Conservation (phyloP, 2,113 vertebrate species). For the Cavia porcellus region DNA sequence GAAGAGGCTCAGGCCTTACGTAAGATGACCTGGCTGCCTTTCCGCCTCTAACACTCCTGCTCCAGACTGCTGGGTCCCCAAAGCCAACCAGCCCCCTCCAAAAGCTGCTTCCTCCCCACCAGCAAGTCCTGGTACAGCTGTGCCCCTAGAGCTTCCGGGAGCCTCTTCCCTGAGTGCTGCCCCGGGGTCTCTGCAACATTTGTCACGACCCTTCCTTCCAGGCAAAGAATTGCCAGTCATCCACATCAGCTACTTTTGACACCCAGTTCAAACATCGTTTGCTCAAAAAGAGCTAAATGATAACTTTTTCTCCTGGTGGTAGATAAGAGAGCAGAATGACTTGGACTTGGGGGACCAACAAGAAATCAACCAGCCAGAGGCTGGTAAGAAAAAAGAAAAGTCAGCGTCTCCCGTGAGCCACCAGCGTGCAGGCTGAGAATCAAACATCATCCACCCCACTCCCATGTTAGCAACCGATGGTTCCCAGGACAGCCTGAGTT, state of each 20-base stretch:
- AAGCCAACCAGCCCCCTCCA: neutral
- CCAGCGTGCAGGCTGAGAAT: no score
- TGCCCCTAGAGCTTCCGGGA: neutral
- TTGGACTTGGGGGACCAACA: no score
- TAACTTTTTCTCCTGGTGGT: conserved; percentile 49
- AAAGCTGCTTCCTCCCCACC: neutral
- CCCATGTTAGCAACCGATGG: no score
- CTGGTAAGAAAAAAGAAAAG: no score
- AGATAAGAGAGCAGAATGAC: conserved; percentile 50
- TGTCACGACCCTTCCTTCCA: neutral
- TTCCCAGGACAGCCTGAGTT: no score
- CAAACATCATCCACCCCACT: no score
- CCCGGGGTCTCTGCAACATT: neutral
- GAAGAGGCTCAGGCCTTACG: conserved; percentile 47
- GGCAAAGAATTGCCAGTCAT: conserved; percentile 28
- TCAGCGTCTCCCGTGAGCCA: no score
- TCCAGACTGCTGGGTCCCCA: neutral
- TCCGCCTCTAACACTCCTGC: conserved; percentile 22
- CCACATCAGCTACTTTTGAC: neutral
- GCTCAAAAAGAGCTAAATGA: conserved; percentile 47
- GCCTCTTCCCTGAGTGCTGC: neutral
- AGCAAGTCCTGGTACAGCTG: neutral
- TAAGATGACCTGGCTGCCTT: conserved; percentile 25
- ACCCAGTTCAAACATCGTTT: conserved; percentile 46
- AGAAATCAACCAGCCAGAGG: no score